A percentile compares a stretch with the other conserved stretches of the same genome.
phyloP scores from a whole-genome alignment of 2,888 invertebrate genomes.

The Eristalis arbustorum region DNA sequence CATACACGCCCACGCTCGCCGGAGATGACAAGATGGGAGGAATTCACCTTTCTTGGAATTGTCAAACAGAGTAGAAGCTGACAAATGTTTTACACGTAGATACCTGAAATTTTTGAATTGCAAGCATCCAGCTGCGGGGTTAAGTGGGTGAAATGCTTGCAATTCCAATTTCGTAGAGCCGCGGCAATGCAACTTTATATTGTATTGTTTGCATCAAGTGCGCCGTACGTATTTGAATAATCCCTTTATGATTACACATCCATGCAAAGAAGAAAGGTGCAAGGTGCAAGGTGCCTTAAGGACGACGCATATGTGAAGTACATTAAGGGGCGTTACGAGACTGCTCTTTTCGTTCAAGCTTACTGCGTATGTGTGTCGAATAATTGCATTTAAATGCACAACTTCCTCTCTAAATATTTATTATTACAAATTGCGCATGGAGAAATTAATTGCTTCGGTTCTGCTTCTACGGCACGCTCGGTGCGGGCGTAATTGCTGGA shows the following conservation, averaged over 20 bases:
- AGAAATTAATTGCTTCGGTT: constrained; percentile 11
- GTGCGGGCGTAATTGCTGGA: background rate
- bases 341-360: constrained; percentile 20
- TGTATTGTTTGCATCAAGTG: constrained; percentile 59
- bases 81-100: constrained; percentile 9
- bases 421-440: constrained; percentile 26
- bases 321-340: constrained; percentile 3
- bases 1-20: background rate
- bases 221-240: constrained; percentile 50
- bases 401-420: constrained; percentile 37
- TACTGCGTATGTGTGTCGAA: background rate
- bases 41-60: background rate
- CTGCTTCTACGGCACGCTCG: background rate
- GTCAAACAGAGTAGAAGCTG: constrained; percentile 7
- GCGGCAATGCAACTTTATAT: constrained; percentile 31
- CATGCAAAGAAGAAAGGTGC: constrained; percentile 36
- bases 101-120: constrained; percentile 15
- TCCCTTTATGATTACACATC: constrained; percentile 44
- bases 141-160: constrained; percentile 31
- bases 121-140: constrained; percentile 6
- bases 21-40: background rate
- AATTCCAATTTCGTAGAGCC: constrained; percentile 36
- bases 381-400: constrained; percentile 56
- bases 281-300: constrained; percentile 39
- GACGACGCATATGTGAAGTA: constrained; percentile 1